Evolutionary conservation across 2,113 vertebrate genomes (phyloP), one percentile per base, ranked within the genome.

Genomic region (Prochilodus magdalenae): DNA sequence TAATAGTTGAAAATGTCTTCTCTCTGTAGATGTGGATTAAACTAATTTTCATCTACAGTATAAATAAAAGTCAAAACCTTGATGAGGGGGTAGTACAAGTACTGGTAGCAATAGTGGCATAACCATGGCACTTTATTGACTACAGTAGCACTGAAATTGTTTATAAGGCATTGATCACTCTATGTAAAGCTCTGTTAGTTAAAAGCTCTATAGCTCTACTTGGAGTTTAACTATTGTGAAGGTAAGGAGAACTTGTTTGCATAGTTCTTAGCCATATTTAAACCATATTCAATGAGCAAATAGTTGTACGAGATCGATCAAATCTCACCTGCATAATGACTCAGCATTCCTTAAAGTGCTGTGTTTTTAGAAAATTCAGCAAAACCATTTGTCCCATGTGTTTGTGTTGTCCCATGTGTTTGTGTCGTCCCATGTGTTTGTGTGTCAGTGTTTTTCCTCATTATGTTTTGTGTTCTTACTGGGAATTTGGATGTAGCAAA

Each of bases 361-460:
- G n/a, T n/a, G n/a, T n/a, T n/a, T 80, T 87, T 62, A 63, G 73
- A 87, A 69, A 55, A 15, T 59, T 33, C 22, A 82, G 77, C 79
- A 80, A 90, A 89, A 88, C 80, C 53, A 73, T 66, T 22, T 49
- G 77, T 83, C 16, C 80, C 26, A 73, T n/a, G n/a, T 77, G 65
- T 84, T 26, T 76, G 73, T 93, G 73, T 82, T 82, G 65, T 86
- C 77, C 44, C 22, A 26, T 88, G 77, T 79, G 59, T 74, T 26
- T 76, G 73, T 93, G 73, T 82, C 79, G 65, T 85, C 75, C 36
- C 20, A 26, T 87, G 75, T 79, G 59, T 75, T 49, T 49, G 24
- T 36, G 29, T 79, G 79, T 86, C 60, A 89, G 72, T 91, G 60
- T 86, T 76, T 36, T 76, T 13, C 22, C 51, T 87, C 89, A 88